Evolutionary conservation across 64 coral and sea anemone genomes (phyloP), one percentile per base, ranked within the genome.

Genomic region (Montipora cactus): DNA sequence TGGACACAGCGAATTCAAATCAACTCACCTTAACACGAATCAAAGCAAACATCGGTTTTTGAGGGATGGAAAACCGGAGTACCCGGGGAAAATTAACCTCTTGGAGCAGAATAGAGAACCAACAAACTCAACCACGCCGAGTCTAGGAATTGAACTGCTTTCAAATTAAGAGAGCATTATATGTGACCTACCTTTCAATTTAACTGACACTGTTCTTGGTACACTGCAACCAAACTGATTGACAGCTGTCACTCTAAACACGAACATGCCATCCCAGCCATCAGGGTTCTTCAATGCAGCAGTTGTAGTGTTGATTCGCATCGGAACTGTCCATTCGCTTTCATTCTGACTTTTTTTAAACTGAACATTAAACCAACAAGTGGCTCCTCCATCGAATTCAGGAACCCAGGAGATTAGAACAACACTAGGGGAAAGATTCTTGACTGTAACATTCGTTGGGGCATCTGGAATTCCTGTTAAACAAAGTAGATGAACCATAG

Each of bases 211-310:
- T 83, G 69, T 10, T 79, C 84, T 92, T 5, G 53, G 49, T 19
- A 71, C 50, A 59, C 89, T 92, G 8, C 25, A 81, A 8, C 96
- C 96, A 84, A 92, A 95, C 14, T 88, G 91, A 57, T 97, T 97
- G 48, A 64, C 79, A 77, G 95, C 95, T 79, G 74, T 87, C 83
- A 97, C 95, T 79, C 81, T 80, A 64, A 97, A 88, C 21, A 90
- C 22, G 48, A 83, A 88, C 8, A 75, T 12, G 5, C 72, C 83
- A 79, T 84, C 76, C 84, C 47, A 77, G 15, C 79, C 75, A 46
- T 97, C 83, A 8, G 52, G 49, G 48, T 77, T 67, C 25, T 8
- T 88, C 61, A 93, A 75, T 1, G 18, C 58, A 23, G 83, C 49
- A 44, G 52, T 94, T 15, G 93, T 95, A 16, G 81, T 78, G 75